These are phyloP conservation scores for Hycleus phaleratus DNA, from an alignment of 1,140 invertebrate species.

Conservation along the genomic window DNA sequence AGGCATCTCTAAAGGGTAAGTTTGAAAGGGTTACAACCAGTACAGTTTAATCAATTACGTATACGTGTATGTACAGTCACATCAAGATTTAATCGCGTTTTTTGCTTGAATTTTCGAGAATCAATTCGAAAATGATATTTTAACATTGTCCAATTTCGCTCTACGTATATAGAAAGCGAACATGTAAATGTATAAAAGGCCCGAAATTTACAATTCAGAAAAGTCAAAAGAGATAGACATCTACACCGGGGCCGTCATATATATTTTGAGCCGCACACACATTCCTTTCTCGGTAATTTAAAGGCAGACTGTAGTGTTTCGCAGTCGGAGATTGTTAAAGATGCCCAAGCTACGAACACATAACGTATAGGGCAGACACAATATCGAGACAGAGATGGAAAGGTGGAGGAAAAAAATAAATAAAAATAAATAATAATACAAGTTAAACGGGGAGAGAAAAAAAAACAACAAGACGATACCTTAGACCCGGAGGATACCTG, in stretches of 20 bases:
- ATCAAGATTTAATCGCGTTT: slow-evolving; percentile 18
- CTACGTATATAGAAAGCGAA: no score
- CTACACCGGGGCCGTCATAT: slow-evolving; percentile 22
- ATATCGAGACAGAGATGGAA: neutral
- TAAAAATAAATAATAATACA: neutral
- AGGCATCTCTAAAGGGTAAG: slow-evolving; percentile 22
- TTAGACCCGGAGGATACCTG: slow-evolving; percentile 9
- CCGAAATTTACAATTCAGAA: slow-evolving; percentile 31
- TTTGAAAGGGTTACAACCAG: slow-evolving; percentile 14
- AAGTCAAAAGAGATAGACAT: slow-evolving; percentile 31
- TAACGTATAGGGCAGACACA: no score
- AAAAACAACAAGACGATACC: slow-evolving; percentile 3
- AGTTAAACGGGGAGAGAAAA: neutral
- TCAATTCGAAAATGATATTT: no score
- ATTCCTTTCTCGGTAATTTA: slow-evolving; percentile 24
- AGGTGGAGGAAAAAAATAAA: neutral
- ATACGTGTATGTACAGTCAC: slow-evolving; percentile 27
- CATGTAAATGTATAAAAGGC: slow-evolving; percentile 26
- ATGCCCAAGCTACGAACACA: slow-evolving; percentile 2
- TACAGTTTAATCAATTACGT: slow-evolving; percentile 33
- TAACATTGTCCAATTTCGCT: no score
- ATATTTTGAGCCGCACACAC: slow-evolving; percentile 20
- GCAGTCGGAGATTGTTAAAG: slow-evolving; percentile 15
- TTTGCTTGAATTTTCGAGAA: no score
- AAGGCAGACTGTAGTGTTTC: slow-evolving; percentile 20